Evolutionary conservation across 2,113 vertebrate genomes (phyloP), one percentile per base, ranked within the genome.

Genomic region (Petromus typicus): DNA sequence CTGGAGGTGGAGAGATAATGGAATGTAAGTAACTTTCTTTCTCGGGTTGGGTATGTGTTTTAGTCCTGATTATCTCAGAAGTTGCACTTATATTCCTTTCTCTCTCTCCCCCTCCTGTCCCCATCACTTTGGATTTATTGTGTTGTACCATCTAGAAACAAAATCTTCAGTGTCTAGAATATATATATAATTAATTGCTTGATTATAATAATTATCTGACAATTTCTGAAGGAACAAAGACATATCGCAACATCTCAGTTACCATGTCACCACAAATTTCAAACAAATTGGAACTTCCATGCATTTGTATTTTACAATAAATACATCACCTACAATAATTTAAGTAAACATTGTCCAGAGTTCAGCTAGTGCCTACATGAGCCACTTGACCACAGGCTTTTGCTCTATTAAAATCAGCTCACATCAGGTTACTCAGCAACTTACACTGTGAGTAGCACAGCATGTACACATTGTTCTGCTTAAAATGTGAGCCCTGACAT

Each of bases 381-480:
- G 61, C 5, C 10, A 67, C 40, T 54, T 90, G 85, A 67, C 76
- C 6, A 34, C 7, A 18, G 63, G 27, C 32, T 90, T 54, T 66
- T 56, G 20, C 8, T 48, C 90, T 92, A n/a, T 2, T 81, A 54
- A 79, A 93, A 88, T 37, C 17, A 57, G 63, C 84, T 85, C 56
- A 22, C n/a, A 20, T 43, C 71, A 48, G 40, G 76, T 82, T 93
- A 63, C 84, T 48, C 86, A 45, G 81, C 10, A 16, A 48, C 84
- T 73, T 63, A 61, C 22, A 34, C 67, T 71, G 61, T 20, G 34
- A 48, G 40, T 88, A 81, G 69, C n/a, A 80, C 43, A 94, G n/a
- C n/a, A n/a, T n/a, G n/a, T 88, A 93, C 12, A 32, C 86, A 89
- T 69, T 78, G 59, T 84, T 93, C 64, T 64, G 87, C 78, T 91